Evolutionary conservation across 2,888 invertebrate species (phyloP).

Genomic region (Drosophila mimetica): DNA sequence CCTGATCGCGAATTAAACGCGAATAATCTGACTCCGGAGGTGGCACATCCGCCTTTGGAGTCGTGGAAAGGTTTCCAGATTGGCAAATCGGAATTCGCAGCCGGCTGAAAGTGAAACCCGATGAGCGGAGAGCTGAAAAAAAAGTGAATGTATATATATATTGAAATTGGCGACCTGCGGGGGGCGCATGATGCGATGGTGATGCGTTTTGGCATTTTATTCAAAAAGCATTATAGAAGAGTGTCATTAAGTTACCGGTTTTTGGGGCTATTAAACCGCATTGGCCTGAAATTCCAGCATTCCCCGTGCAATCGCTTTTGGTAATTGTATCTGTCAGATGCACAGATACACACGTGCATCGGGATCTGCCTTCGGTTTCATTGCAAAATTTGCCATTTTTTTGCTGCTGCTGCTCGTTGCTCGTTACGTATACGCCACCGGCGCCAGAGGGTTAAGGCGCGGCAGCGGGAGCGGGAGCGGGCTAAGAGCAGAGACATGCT

Average conservation of each 20-base stretch:
- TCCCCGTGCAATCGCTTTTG: constrained; percentile 46
- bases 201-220: constrained; percentile 42
- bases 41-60: constrained; percentile 36
- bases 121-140: constrained; percentile 15
- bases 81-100: constrained; percentile 37
- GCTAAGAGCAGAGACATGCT: constrained; percentile 24
- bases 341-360: constrained; percentile 35
- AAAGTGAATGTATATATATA: constrained; percentile 31
- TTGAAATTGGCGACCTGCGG: constrained; percentile 13
- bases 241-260: constrained; percentile 66
- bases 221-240: constrained; percentile 41
- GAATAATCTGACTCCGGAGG: constrained; percentile 16
- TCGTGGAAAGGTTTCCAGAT: constrained; percentile 31
- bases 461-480: not conserved
- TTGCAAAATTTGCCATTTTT: constrained; percentile 33
- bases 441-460: not conserved
- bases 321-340: constrained; percentile 61
- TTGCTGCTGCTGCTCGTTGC: constrained; percentile 11
- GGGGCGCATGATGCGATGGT: constrained; percentile 32
- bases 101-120: constrained; percentile 40
- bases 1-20: not conserved
- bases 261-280: constrained; percentile 55
- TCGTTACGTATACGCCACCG: constrained; percentile 30
- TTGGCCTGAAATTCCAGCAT: constrained; percentile 54
- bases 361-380: constrained; percentile 15